Base-by-base conservation (phyloP, 2,888 invertebrate species). In the Therioaphis trifolii region DNA sequence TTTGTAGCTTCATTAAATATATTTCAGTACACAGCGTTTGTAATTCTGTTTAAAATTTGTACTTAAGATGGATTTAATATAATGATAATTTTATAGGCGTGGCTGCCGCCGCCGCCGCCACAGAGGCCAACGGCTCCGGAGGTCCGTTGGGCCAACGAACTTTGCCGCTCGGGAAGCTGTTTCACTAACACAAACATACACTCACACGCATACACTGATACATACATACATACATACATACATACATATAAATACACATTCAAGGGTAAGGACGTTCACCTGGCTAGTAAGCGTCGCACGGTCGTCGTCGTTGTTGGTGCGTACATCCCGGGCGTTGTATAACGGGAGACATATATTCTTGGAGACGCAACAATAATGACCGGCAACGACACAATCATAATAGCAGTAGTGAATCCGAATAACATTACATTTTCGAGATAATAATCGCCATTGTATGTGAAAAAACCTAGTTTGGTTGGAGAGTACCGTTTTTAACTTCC, bases 201-300 rank as follows among this genome's bases (percentile, higher is more conserved):
- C 63, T 18, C 24, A 29, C 27, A 58, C 40, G 43, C 24, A 75
- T 12, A 35, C 49, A 27, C 63, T 52, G 14, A 29, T 52, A 55
- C 27, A 71, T 29, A 40, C 49, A 27, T 52, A 63, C n/a, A 29
- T 52, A 55, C 27, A 71, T 29, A 40, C 66, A 66, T 46, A 27
- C 24, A 29, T 18, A 58, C 40, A 61, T 18, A 75, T 12, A 35
- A 2, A 40, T 4, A 40, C 35, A 68, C 15, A 21, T 82, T 74
- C 72, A 74, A 82, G 82, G 82, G 82, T 82, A 82, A 74, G 80
- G 80, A 80, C 80, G 80, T 80, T 80, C 71, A 80, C 80, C 80
- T 72, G 71, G 79, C 58, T 58, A 29, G 69, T 66, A 24, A 75
- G 27, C 75, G 75, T 75, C 58, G 58, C 24, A 40, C 61, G 43